These are phyloP conservation scores for Eristalinus aeneus DNA, from an alignment of 2,888 invertebrate genomes.

Conservation along the genomic window DNA sequence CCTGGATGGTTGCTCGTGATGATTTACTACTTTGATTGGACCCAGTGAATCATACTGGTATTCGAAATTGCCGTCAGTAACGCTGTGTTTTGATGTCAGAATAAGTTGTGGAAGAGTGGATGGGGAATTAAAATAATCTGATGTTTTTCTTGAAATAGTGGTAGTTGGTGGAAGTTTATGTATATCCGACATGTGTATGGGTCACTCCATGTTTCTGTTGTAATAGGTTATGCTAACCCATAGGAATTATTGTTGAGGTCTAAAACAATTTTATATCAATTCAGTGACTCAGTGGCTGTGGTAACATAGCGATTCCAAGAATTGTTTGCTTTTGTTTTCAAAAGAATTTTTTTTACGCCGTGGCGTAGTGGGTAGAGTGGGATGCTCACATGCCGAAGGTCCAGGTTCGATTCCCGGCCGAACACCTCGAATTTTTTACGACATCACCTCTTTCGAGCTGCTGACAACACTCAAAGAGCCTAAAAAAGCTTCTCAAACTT, in stretches of 20 bases:
- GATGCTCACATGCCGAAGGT: no score
- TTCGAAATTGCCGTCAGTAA: not conserved
- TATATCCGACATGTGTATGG: not conserved
- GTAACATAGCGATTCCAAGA: no score
- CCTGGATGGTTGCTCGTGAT: not conserved
- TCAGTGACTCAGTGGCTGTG: not conserved
- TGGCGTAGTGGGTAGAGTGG: no score
- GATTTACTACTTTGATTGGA: not conserved
- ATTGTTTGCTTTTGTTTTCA: no score
- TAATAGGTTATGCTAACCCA: not conserved
- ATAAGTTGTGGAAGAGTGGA: not conserved
- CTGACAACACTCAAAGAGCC: no score
- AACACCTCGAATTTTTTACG: no score
- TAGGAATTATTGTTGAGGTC: not conserved
- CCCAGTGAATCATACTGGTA: not conserved
- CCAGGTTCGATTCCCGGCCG: no score
- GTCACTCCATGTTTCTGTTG: not conserved
- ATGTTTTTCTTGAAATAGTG: not conserved
- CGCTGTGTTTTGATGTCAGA: not conserved
- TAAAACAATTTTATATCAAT: not conserved
- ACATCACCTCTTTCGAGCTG: no score
- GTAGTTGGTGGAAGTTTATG: not conserved
- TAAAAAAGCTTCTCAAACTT: no score
- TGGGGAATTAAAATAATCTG: not conserved
- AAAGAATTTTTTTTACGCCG: no score